Evolutionary conservation across 2,888 invertebrate genomes (phyloP).

Genomic region (Lysandra bellargus): DNA sequence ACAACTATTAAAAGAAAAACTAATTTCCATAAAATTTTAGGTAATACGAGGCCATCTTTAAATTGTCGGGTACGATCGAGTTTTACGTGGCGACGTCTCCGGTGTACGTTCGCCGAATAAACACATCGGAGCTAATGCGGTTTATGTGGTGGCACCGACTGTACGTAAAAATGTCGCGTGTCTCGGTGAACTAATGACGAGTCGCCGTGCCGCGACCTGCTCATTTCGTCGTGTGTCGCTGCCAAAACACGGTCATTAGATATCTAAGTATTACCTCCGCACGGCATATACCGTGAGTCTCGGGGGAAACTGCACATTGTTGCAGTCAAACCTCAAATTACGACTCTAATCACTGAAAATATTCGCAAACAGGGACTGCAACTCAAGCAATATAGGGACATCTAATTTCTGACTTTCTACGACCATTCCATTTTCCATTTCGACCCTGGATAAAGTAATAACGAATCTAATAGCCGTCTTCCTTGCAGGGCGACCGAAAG

Average conservation of each 20-base stretch:
- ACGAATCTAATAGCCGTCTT: background rate
- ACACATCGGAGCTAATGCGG: background rate
- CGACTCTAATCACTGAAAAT: background rate
- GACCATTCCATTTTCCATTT: background rate
- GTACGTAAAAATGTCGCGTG: constrained; percentile 75
- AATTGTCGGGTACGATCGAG: constrained; percentile 59
- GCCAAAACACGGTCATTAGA: constrained; percentile 76
- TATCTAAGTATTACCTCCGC: constrained; percentile 64
- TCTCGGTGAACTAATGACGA: constrained; percentile 73
- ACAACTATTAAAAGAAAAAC: constrained; percentile 74
- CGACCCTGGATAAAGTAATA: background rate
- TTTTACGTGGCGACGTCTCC: constrained; percentile 18
- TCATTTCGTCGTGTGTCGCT: constrained; percentile 66
- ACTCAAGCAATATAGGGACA: background rate
- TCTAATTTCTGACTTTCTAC: background rate
- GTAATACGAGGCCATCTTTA: constrained; percentile 55
- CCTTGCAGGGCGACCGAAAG: constrained; percentile 88
- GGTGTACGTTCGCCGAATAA: constrained; percentile 51
- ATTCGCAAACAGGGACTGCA: background rate
- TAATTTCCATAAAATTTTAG: constrained; percentile 74
- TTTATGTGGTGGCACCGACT: constrained; percentile 45
- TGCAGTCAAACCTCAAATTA: constrained; percentile 55
- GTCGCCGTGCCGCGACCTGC: constrained; percentile 70
- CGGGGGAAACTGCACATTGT: constrained; percentile 51
- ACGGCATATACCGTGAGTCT: constrained; percentile 71